Evolutionary conservation across 2,888 invertebrate species (phyloP), one percentile per base, ranked within the genome.

Genomic region (Diploptera punctata): DNA sequence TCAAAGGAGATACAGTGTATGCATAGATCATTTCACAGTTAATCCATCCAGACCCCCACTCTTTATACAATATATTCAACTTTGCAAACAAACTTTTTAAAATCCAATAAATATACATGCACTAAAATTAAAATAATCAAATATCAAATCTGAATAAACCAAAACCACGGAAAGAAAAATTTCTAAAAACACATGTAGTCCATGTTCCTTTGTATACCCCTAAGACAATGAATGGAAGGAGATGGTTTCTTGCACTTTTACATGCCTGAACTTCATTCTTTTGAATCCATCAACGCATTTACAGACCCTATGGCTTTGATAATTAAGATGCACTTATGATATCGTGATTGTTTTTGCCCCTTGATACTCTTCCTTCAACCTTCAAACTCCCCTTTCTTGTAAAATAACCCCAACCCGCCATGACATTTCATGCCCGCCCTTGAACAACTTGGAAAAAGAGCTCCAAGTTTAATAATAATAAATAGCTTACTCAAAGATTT

Each of bases 261-360:
- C 13, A 4, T 4, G 18, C 19, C 49, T 49, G 7, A 24, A 9
- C 52, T 52, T 52, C 38, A 13, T 13, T 38, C 24, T 24, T 52
- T 52, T 24, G 21, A 19, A 7, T 52, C 52, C 24, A 0, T 52
- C 52, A 52, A 52, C 21, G 24, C 24, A 18, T 24, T 3, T 52
- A 52, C n/a, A 52, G 52, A 52, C 52, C 13, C 13, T 52, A 24
- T 3, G 24, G 21, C 7, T 24, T 52, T 9, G 21, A 52, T 52
- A 52, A 52, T 52, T 52, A 52, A 52, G 52, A 52, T 52, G 52
- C 52, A 24, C 24, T 52, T 16, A 52, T 9, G 52, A 52, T 24
- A 52, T 24, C 21, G 24, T 10, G 52, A 52, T 24, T 1, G 24
- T 24, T 52, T 5, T n/a, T n/a, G n/a, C 21, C 10, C 21, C 19